Evolutionary conservation across 37 sponge, comb jelly and placozoan genomes (phyloP).

Genomic region (Cliona cf. orientalis): DNA sequence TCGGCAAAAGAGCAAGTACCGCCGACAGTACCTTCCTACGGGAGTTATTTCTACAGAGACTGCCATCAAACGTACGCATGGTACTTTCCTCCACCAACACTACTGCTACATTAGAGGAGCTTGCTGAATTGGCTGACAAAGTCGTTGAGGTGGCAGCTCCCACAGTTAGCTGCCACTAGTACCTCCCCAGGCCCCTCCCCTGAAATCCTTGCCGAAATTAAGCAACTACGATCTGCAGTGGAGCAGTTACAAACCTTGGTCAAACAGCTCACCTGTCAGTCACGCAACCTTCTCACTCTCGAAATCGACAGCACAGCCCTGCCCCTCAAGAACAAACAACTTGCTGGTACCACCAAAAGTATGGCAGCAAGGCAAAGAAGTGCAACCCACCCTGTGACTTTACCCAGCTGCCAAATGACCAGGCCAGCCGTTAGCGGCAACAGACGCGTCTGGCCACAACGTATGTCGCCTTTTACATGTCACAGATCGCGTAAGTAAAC

Average conservation of each 20-base stretch:
- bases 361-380: too few species aligned
- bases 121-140: conserved; percentile 60
- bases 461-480: conserved; percentile 21
- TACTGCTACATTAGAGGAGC: conserved; percentile 10
- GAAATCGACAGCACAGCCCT: too few species aligned
- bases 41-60: conserved; percentile 65
- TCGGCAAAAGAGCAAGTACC: conserved; percentile 18
- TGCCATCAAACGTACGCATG: conserved; percentile 58
- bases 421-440: conserved; percentile 61
- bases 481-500: not conserved
- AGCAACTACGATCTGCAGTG: conserved; percentile 31
- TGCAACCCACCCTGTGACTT: too few species aligned
- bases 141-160: conserved; percentile 59
- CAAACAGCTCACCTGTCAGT: conserved; percentile 1
- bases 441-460: conserved; percentile 58
- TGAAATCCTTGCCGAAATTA: not conserved
- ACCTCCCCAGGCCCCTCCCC: not conserved
- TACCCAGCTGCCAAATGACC: conserved; percentile 30
- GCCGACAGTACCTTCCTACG: conserved; percentile 30
- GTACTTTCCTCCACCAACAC: conserved; percentile 46
- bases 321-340: too few species aligned
- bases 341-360: too few species aligned
- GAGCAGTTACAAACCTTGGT: not conserved
- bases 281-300: too few species aligned
- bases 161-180: too few species aligned